Evolutionary conservation across 2,888 invertebrate species (phyloP), one percentile per base, ranked within the genome.

Genomic region (Tetranychus piercei): DNA sequence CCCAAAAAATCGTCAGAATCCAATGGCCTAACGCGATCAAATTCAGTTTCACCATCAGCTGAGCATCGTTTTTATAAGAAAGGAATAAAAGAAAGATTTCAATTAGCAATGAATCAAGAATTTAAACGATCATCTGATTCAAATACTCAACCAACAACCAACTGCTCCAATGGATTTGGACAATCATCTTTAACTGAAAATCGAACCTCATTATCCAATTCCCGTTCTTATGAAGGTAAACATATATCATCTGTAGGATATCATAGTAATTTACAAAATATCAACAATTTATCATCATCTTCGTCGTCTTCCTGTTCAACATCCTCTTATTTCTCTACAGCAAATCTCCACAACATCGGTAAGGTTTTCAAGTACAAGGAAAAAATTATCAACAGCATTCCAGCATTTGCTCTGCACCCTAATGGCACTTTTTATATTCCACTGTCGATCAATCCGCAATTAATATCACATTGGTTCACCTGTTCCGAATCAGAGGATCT

Each of bases 351-450:
- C 55, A 55, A 55, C 15, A 55, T 55, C 9, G 15, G 55, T 20
- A 69, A 69, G 20, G 69, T 69, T 20, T 69, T 69, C 69, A 69
- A 69, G 22, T 69, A 23, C 22, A 69, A 69, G 22, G 69, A 69
- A 22, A 69, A 69, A 22, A 22, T 69, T 22, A 23, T 69, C 69
- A 74, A 74, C 20, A 84, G 87, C 78, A 20, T 69, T 20, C 69
- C 69, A 69, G 69, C 69, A 69, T 94, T 94, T 82, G 93, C 92
- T 4, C 84, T 94, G 65, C 92, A 94, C 82, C 87, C 92, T n/a
- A 88, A 89, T 78, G 93, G 94, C 67, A 86, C 88, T 72, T 94
- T 90, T 83, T 94, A 94, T 84, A 87, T 94, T 74, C 94, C 94
- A 1, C 83, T 94, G 76, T 89, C 89, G 78, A 85, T 93, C 74